Evolutionary conservation across 1,140 invertebrate genomes (phyloP).

Genomic region (Theocolax elegans): DNA sequence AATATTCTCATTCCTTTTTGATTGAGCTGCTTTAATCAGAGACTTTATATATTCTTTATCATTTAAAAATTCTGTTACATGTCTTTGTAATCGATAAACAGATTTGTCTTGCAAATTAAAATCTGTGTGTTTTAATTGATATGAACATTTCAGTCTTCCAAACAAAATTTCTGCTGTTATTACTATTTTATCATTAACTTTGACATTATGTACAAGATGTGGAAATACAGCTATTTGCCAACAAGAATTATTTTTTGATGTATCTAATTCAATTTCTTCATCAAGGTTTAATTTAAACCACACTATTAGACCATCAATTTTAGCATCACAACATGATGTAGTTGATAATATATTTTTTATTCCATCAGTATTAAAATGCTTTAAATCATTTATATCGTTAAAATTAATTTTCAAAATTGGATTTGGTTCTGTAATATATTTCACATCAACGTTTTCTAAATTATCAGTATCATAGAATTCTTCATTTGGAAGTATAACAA

Average conservation of each 20-base stretch:
- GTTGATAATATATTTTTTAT: slow-evolving; percentile 58
- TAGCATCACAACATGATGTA: slow-evolving; percentile 65
- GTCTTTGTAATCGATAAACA: slow-evolving; percentile 56
- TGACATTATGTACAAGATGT: slow-evolving; percentile 52
- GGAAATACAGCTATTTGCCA: slow-evolving; percentile 84
- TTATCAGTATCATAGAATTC: slow-evolving; percentile 79
- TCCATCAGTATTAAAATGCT: slow-evolving; percentile 60
- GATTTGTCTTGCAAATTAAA: slow-evolving; percentile 40
- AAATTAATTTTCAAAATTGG: slow-evolving; percentile 75
- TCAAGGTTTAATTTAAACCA: slow-evolving; percentile 83
- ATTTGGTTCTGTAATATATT: slow-evolving; percentile 71
- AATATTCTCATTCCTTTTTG: slow-evolving; percentile 43
- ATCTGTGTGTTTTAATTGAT: slow-evolving; percentile 43
- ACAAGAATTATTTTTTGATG: slow-evolving; percentile 70
- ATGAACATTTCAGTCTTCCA: slow-evolving; percentile 63
- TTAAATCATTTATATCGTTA: slow-evolving; percentile 69
- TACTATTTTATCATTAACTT: slow-evolving; percentile 43
- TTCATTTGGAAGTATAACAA: slow-evolving; percentile 54
- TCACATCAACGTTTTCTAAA: slow-evolving; percentile 70
- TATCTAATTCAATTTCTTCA: slow-evolving; percentile 71
- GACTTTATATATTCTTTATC: slow-evolving; percentile 63
- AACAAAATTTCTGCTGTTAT: slow-evolving; percentile 56
- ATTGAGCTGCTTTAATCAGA: slow-evolving; percentile 47
- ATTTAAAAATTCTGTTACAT: slow-evolving; percentile 70
- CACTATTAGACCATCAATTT: slow-evolving; percentile 73